These are phyloP conservation scores for Lutraria lutraria DNA, from an alignment of 2,888 invertebrate species.

Conservation along the genomic window DNA sequence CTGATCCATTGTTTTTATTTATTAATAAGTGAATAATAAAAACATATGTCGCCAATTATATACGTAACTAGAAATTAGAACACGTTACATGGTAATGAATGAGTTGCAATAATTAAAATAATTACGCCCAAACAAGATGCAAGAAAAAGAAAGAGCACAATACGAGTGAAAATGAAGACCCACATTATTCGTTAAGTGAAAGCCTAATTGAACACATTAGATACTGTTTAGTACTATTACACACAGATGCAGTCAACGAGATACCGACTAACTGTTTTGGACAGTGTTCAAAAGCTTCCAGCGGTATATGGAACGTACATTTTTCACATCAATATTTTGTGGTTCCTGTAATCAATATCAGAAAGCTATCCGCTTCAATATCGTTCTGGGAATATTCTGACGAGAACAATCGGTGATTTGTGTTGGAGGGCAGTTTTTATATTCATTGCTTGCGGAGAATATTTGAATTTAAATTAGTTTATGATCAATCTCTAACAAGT, in stretches of 20 bases:
- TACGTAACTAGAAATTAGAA: too few relatives aligned
- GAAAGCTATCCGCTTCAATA: conserved; percentile 6
- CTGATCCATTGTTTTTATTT: too few relatives aligned
- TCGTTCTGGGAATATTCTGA: conserved; percentile 9
- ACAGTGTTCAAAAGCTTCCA: not conserved
- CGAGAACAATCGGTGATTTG: conserved; percentile 18
- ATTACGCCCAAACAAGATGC: too few relatives aligned
- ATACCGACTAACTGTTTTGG: conserved; percentile 8
- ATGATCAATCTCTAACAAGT: conserved; percentile 1
- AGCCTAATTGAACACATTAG: not conserved
- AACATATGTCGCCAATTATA: too few relatives aligned
- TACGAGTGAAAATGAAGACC: too few relatives aligned
- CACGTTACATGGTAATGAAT: too few relatives aligned
- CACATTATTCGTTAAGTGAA: not conserved
- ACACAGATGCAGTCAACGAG: not conserved
- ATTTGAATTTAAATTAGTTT: conserved; percentile 25
- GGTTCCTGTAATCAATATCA: conserved; percentile 2
- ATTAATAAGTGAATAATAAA: too few relatives aligned
- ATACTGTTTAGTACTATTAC: not conserved
- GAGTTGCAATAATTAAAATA: too few relatives aligned
- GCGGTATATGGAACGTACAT: not conserved
- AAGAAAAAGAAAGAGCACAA: too few relatives aligned
- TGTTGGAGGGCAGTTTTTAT: not conserved
- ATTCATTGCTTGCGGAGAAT: conserved; percentile 2
- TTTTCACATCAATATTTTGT: conserved; percentile 21